Conservation (phyloP, 1,140 invertebrate genomes). For the Ectropis grisescens region DNA sequence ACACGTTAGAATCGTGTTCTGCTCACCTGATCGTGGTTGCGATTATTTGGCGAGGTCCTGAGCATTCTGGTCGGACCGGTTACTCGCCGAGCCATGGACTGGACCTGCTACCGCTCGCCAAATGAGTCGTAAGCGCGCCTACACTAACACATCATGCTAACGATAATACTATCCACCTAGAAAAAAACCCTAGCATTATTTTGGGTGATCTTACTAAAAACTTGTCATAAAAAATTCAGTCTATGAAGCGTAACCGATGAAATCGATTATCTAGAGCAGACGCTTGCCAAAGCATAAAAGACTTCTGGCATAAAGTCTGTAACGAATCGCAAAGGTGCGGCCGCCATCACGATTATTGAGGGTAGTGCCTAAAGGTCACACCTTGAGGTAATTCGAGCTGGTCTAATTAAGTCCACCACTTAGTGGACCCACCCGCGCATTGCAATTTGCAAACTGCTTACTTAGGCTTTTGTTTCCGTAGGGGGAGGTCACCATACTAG, state of each 20-base stretch:
- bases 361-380: slow-evolving; percentile 20
- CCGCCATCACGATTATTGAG: slow-evolving; percentile 13
- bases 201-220: too few relatives aligned
- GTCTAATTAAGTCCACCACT: slow-evolving; percentile 18
- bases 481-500: too few relatives aligned
- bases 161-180: too few relatives aligned
- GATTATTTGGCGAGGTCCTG: slow-evolving; percentile 46
- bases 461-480: too few relatives aligned
- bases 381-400: slow-evolving; percentile 21
- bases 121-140: slow-evolving; percentile 40
- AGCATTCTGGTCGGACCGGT: slow-evolving; percentile 62
- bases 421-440: slow-evolving; percentile 6
- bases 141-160: slow-evolving; percentile 35
- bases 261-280: background rate
- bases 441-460: too few relatives aligned
- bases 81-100: slow-evolving; percentile 45
- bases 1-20: slow-evolving; percentile 27
- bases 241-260: too few relatives aligned
- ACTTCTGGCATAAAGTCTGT: too few relatives aligned
- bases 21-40: slow-evolving; percentile 13
- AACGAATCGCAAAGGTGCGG: slow-evolving; percentile 13
- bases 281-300: too few relatives aligned
- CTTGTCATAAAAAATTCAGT: too few relatives aligned
- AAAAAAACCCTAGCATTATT: too few relatives aligned
- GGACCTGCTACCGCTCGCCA: slow-evolving; percentile 59